Evolutionary conservation across 2,113 vertebrate genomes (phyloP), one percentile per base, ranked within the genome.

Genomic region (Corydoras maculifer): DNA sequence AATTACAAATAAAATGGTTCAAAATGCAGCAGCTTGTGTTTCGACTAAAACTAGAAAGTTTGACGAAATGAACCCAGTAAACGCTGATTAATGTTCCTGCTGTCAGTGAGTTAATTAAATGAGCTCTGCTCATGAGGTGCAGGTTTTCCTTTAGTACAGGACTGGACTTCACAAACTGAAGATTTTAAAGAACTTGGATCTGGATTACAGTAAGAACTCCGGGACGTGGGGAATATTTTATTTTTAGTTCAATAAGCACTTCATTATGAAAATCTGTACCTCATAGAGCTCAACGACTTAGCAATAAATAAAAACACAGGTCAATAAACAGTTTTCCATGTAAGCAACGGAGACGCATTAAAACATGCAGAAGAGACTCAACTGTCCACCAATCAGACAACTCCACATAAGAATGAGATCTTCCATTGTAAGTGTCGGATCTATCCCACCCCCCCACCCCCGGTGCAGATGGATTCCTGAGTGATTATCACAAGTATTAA

Each of bases 291-390:
- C 9, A 8, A 49, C 32, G 48, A 67, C 13, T 53, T 1, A 62
- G 25, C 15, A 50, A 48, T 12, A 68, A 29, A 7, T 35, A 8
- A 3, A 15, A 60, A 53, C 59, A 6, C 35, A 67, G 60, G 48
- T 30, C 18, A 43, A 60, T 35, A 65, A n/a, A 50, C 50, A 12
- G 53, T 55, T 57, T 35, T 15, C 49, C 15, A 55, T 54, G 32
- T 43, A 58, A 84, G 78, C 62, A 78, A 77, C 70, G 75, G 62
- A 76, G 68, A 81, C 60, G 58, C 43, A 57, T 80, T 82, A 78
- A 72, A 82, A 71, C 65, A 72, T 80, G 78, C 75, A 79, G 61
- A 72, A 65, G 2, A 48, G 32, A 50, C 65, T 15, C 18, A 62
- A 67, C 49, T 69, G 68, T 63, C 70, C 51, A 53, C 51, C 10